Evolutionary conservation across 1,140 invertebrate species (phyloP).

Genomic region (Tetranychus cinnabarinus): DNA sequence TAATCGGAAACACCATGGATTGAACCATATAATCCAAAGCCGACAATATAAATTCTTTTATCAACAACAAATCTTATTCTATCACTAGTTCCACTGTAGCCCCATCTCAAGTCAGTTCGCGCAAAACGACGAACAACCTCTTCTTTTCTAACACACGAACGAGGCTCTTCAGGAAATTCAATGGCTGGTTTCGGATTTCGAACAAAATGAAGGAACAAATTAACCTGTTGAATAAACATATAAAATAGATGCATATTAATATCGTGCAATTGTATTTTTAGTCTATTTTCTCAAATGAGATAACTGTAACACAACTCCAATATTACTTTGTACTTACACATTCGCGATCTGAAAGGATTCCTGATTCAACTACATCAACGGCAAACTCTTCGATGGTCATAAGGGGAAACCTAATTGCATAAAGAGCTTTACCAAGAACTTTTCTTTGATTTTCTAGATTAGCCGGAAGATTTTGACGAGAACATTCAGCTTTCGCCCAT

Average conservation of each 20-base stretch:
- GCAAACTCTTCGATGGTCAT: slow-evolving; percentile 77
- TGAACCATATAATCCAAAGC: slow-evolving; percentile 67
- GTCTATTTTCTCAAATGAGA: too few species aligned
- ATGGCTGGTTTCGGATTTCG: slow-evolving; percentile 47
- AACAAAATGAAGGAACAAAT: slow-evolving; percentile 53
- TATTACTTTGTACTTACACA: slow-evolving; percentile 25
- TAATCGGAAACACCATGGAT: slow-evolving; percentile 60
- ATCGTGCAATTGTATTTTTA: too few species aligned
- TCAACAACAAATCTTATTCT: slow-evolving; percentile 64
- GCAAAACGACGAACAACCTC: slow-evolving; percentile 53
- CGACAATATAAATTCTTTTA: slow-evolving; percentile 54
- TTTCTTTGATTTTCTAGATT: slow-evolving; percentile 36
- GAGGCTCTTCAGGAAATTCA: slow-evolving; percentile 41
- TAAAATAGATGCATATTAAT: too few species aligned
- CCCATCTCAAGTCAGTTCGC: slow-evolving; percentile 57
- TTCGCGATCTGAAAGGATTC: slow-evolving; percentile 55
- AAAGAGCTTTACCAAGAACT: slow-evolving; percentile 43
- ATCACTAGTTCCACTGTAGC: slow-evolving; percentile 63
- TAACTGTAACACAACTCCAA: too few species aligned
- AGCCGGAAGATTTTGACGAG: slow-evolving; percentile 33
- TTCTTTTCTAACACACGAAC: slow-evolving; percentile 59
- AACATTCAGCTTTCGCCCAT: slow-evolving; percentile 59
- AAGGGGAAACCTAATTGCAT: slow-evolving; percentile 62
- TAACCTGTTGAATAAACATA: neutral
- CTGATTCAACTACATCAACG: slow-evolving; percentile 62